These are phyloP conservation scores for Penaeus chinensis DNA, from an alignment of 1,140 invertebrate species.

Conservation along the genomic window DNA sequence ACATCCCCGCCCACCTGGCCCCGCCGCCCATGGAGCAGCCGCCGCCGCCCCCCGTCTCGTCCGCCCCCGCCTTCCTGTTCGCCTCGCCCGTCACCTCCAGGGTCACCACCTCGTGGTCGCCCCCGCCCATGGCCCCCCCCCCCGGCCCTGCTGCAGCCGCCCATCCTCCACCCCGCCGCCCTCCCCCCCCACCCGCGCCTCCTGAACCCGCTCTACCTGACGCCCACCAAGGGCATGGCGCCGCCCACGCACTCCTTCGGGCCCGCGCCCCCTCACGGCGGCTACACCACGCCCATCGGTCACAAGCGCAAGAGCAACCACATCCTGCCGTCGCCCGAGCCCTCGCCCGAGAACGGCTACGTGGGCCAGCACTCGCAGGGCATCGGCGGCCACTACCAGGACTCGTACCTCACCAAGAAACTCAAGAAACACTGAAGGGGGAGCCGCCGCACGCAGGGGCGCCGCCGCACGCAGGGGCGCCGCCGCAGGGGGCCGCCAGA, in stretches of 20 bases:
- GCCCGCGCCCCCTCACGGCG: constrained; percentile 41
- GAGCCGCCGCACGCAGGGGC: neutral
- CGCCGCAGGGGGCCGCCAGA: neutral
- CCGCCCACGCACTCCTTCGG: constrained; percentile 41
- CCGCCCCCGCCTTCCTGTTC: constrained; percentile 61
- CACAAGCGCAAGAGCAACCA: constrained; percentile 71
- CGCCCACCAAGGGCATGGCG: constrained; percentile 42
- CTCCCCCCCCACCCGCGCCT: constrained; percentile 34
- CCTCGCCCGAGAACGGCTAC: constrained; percentile 71
- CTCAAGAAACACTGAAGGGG: constrained; percentile 47
- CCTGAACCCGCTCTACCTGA: constrained; percentile 56
- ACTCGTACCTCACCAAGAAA: constrained; percentile 71
- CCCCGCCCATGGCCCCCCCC: constrained; percentile 46
- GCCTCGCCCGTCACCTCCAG: constrained; percentile 37
- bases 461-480: too few relatives aligned
- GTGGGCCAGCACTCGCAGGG: constrained; percentile 74
- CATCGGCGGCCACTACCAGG: constrained; percentile 73
- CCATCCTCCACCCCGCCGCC: constrained; percentile 36
- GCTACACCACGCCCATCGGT: constrained; percentile 67
- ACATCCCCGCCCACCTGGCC: constrained; percentile 69
- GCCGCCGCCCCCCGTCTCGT: constrained; percentile 58
- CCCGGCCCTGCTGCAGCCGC: constrained; percentile 40
- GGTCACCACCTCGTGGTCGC: constrained; percentile 60
- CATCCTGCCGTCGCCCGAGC: constrained; percentile 71
- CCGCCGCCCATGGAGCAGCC: constrained; percentile 69